phyloP scores from a whole-genome alignment of 2,888 invertebrate species.

The Drosophila gaucha region DNA sequence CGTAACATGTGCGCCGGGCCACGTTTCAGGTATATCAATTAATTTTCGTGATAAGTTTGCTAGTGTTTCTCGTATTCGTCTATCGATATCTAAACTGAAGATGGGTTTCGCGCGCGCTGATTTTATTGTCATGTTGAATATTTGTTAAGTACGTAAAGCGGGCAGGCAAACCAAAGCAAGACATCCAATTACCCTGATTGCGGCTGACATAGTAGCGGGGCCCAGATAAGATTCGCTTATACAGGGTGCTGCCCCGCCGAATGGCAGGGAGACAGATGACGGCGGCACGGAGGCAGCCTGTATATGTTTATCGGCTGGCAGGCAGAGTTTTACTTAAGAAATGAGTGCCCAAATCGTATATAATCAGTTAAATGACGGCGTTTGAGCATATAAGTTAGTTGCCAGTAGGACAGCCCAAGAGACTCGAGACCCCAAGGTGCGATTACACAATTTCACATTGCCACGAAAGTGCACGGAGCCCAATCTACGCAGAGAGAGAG shows the following conservation, averaged over 20 bases:
- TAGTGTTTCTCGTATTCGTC: background rate
- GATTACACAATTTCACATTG: constrained; percentile 48
- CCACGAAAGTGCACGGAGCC: constrained; percentile 23
- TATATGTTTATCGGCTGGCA: constrained; percentile 52
- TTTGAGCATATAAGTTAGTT: constrained; percentile 58
- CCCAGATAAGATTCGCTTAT: constrained; percentile 62
- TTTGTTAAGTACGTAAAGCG: constrained; percentile 2
- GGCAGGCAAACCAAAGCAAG: constrained; percentile 27
- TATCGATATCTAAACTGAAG: constrained; percentile 1
- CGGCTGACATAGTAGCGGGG: constrained; percentile 43
- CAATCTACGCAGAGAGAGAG: background rate
- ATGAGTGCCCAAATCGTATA: constrained; percentile 56
- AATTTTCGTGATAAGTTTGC: background rate
- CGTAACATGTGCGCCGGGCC: no score
- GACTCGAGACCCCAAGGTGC: background rate
- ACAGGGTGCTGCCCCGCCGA: constrained; percentile 52
- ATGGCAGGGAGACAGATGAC: background rate
- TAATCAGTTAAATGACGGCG: constrained; percentile 79
- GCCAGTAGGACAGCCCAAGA: constrained; percentile 4
- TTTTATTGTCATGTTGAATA: constrained; percentile 11
- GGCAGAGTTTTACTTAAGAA: constrained; percentile 53
- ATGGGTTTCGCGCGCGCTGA: constrained; percentile 1
- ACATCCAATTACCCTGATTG: constrained; percentile 70
- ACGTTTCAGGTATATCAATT: background rate
- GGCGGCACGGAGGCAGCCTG: constrained; percentile 38